Conservation (phyloP, 1,140 invertebrate species). For the Octopus bimaculoides region DNA sequence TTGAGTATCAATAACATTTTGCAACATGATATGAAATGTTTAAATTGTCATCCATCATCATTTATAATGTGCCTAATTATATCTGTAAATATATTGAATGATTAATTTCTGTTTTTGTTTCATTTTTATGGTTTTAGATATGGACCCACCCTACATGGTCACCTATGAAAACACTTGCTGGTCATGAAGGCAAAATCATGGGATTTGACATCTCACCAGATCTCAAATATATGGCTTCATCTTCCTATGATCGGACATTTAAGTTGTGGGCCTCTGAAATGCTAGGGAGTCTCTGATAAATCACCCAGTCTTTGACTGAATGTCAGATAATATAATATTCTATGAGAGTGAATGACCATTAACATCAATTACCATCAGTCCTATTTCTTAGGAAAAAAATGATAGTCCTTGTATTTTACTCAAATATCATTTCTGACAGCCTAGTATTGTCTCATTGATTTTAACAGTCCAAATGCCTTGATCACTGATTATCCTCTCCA, state of each 20-base stretch:
- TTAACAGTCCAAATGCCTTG: too few species aligned
- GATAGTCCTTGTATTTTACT: too few species aligned
- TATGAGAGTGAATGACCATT: too few species aligned
- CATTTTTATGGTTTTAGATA: conserved; percentile 59
- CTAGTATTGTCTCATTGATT: too few species aligned
- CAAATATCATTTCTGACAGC: too few species aligned
- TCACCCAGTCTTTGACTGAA: too few species aligned
- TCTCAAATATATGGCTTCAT: conserved; percentile 86
- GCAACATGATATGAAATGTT: too few species aligned
- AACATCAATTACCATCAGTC: too few species aligned
- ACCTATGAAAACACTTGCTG: conserved; percentile 87
- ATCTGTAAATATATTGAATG: neutral
- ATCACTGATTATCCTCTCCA: too few species aligned
- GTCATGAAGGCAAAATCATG: conserved; percentile 96
- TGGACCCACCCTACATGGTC: conserved; percentile 97
- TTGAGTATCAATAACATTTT: too few species aligned
- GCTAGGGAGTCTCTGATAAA: conserved; percentile 37
- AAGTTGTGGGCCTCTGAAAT: conserved; percentile 88
- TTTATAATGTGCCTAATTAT: neutral
- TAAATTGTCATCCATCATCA: neutral
- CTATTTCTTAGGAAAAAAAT: too few species aligned
- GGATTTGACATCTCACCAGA: conserved; percentile 79
- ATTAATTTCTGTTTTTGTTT: conserved; percentile 13
- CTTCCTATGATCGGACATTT: conserved; percentile 95
- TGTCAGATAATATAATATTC: too few species aligned